These are phyloP conservation scores for Caenorhabditis uteleia DNA, from an alignment of 2,888 invertebrate genomes.

Conservation along the genomic window DNA sequence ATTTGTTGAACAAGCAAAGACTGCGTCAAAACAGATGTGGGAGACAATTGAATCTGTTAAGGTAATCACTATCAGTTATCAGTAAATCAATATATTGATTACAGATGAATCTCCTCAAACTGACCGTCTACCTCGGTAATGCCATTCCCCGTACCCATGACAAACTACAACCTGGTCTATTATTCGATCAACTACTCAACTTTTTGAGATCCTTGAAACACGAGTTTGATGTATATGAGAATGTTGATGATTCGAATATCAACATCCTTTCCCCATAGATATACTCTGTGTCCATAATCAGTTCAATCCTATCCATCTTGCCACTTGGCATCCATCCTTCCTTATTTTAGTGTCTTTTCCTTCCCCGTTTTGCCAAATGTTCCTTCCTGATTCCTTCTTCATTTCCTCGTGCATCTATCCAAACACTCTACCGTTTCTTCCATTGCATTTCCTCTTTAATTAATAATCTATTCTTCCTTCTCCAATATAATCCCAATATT, in stretches of 20 bases:
- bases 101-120: conserved; percentile 20
- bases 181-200: conserved; percentile 14
- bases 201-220: conserved; percentile 22
- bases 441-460: too few species aligned
- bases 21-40: conserved; percentile 6
- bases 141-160: conserved; percentile 17
- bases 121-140: conserved; percentile 27
- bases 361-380: too few species aligned
- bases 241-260: conserved; percentile 24
- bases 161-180: conserved; percentile 3
- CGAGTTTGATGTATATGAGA: conserved; percentile 15
- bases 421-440: too few species aligned
- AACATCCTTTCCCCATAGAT: conserved; percentile 31
- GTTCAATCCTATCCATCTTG: too few species aligned
- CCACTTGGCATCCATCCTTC: too few species aligned
- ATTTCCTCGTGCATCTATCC: too few species aligned
- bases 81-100: not conserved
- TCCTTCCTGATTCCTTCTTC: too few species aligned
- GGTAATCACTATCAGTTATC: conserved; percentile 11
- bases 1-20: conserved; percentile 27
- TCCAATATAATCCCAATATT: too few species aligned
- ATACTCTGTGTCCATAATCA: too few species aligned
- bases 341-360: too few species aligned
- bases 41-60: conserved; percentile 12
- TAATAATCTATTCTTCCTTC: too few species aligned